Evolutionary conservation across 2,797 vertebrate species (phyloP).

Genomic region (Lacerta agilis): DNA sequence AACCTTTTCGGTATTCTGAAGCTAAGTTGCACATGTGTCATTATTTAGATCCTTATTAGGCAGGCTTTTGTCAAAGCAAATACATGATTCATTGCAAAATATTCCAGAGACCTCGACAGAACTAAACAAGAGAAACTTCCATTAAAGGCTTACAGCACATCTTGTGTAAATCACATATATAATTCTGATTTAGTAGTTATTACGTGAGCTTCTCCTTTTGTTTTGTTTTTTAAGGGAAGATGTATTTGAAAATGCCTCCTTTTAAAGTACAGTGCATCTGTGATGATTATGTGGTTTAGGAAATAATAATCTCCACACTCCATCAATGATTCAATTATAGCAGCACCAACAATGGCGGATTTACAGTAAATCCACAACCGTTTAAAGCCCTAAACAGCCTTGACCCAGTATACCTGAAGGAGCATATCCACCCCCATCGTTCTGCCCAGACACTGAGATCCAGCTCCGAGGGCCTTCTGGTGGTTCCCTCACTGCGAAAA

Average conservation of each 20-base stretch:
- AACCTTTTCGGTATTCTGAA: background rate
- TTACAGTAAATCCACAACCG: background rate
- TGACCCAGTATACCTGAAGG: too few species aligned
- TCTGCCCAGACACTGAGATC: too few species aligned
- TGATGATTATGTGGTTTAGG: background rate
- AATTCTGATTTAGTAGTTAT: constrained; percentile 4
- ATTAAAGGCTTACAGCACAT: constrained; percentile 1
- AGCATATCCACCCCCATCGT: too few species aligned
- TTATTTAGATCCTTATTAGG: constrained; percentile 14
- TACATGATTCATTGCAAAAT: background rate
- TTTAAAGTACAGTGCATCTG: background rate
- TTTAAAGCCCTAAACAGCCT: too few species aligned
- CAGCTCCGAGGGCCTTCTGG: too few species aligned
- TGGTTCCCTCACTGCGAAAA: too few species aligned
- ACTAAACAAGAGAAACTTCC: background rate
- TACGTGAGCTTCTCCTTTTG: background rate
- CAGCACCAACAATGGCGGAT: background rate
- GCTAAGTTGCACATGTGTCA: background rate
- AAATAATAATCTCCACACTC: background rate
- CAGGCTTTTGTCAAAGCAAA: constrained; percentile 3
- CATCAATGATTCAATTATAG: background rate
- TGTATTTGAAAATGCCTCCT: background rate
- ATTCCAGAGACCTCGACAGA: background rate
- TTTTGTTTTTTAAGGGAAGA: too few species aligned
- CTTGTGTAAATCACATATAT: background rate